A percentile compares a stretch with the other conserved stretches of the same genome.
phyloP scores from a whole-genome alignment of 2,797 vertebrate genomes.

The Naso thynnoides region DNA sequence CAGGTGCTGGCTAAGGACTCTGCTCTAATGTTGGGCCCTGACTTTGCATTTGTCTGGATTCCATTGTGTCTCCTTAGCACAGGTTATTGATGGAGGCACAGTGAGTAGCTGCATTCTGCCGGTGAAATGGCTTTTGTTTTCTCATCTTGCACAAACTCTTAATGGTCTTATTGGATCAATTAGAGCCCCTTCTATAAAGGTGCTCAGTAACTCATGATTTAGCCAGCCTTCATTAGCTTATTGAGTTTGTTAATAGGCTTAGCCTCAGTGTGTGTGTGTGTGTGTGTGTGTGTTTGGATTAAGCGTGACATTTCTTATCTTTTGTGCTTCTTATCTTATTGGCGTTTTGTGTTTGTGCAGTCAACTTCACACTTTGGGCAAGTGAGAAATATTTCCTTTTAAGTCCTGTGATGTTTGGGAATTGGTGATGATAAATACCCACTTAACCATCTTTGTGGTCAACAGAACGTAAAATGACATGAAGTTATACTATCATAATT shows the following conservation, averaged over 20 bases:
- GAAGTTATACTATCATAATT: not conserved
- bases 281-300: constrained; percentile 34
- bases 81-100: constrained; percentile 72
- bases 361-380: constrained; percentile 34
- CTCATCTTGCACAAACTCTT: constrained; percentile 68
- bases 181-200: constrained; percentile 68
- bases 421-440: too few species aligned
- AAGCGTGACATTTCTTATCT: constrained; percentile 35
- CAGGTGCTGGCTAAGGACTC: constrained; percentile 57
- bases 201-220: constrained; percentile 76
- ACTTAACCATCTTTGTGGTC: too few species aligned
- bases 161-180: constrained; percentile 80
- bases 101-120: constrained; percentile 54
- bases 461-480: constrained; percentile 11
- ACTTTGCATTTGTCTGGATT: constrained; percentile 70
- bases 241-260: constrained; percentile 69
- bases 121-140: constrained; percentile 72
- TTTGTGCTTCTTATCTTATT: constrained; percentile 45
- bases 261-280: not conserved
- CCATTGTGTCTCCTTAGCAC: constrained; percentile 53
- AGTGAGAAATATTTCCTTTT: constrained; percentile 18
- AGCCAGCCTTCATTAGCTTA: constrained; percentile 73
- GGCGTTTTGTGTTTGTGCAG: constrained; percentile 32
- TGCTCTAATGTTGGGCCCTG: constrained; percentile 51
- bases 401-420: not conserved